A percentile compares a stretch with the other conserved stretches of the same genome.
phyloP scores from a whole-genome alignment of 2,888 invertebrate genomes.

The Zeuzera pyrina region DNA sequence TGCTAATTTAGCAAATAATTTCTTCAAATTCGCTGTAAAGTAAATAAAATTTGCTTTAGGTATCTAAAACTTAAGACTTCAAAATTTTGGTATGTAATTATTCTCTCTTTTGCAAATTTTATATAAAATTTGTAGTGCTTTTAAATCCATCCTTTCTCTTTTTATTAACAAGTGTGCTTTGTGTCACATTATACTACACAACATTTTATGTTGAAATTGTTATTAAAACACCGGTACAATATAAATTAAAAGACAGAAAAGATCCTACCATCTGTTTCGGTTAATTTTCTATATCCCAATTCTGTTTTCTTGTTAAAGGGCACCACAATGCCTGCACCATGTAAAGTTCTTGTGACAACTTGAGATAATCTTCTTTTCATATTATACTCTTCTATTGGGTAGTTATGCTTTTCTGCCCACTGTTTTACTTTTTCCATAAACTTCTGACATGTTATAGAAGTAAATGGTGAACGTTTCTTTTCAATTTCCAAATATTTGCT shows the following conservation, averaged over 20 bases:
- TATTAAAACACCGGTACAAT: background rate
- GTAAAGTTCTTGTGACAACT: conserved; percentile 81
- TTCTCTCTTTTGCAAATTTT: background rate
- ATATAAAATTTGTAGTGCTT: background rate
- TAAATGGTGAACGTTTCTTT: conserved; percentile 75
- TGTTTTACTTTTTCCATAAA: conserved; percentile 75
- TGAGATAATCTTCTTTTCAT: conserved; percentile 75
- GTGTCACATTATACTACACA: background rate
- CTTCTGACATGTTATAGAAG: conserved; percentile 70
- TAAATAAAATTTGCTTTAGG: conserved; percentile 1
- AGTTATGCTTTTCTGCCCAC: conserved; percentile 75
- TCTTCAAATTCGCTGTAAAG: conserved; percentile 76
- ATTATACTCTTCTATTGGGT: conserved; percentile 69
- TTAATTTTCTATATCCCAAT: conserved; percentile 86
- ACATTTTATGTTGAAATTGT: background rate
- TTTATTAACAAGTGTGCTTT: too few species aligned
- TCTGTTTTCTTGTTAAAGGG: conserved; percentile 86
- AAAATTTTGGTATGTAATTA: background rate
- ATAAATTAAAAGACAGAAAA: too few species aligned
- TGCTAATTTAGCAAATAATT: conserved; percentile 77
- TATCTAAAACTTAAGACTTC: conserved; percentile 2
- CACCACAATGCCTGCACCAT: conserved; percentile 88
- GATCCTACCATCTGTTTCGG: conserved; percentile 77
- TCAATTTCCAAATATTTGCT: conserved; percentile 70
- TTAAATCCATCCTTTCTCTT: too few species aligned